Evolutionary conservation across 1,140 invertebrate genomes (phyloP).

Genomic region (Scaptomyza montana): DNA sequence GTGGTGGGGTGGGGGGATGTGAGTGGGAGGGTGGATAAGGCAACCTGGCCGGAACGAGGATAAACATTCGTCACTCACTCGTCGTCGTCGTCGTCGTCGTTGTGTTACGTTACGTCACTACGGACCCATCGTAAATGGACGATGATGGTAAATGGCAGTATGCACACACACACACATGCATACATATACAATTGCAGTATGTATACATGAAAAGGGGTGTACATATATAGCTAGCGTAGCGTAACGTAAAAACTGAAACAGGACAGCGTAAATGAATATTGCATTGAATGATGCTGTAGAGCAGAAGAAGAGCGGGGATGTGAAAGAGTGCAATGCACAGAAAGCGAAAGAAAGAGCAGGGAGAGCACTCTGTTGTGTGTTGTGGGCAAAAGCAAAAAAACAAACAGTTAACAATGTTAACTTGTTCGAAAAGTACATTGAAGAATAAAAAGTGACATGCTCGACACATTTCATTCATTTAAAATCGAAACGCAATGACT

Average conservation of each 20-base stretch:
- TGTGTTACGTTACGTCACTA: constrained; percentile 60
- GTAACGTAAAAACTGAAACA: constrained; percentile 76
- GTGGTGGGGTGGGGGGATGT: background rate
- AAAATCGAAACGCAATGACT: background rate
- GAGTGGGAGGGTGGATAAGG: background rate
- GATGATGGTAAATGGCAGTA: constrained; percentile 49
- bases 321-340: background rate
- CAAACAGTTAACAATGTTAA: constrained; percentile 19
- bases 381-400: too few species aligned
- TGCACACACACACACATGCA: constrained; percentile 11
- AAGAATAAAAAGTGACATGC: background rate
- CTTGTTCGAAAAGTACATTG: background rate
- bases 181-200: background rate
- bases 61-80: constrained; percentile 58
- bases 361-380: too few species aligned
- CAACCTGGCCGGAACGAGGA: constrained; percentile 36
- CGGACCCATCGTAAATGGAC: constrained; percentile 57
- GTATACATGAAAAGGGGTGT: background rate
- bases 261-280: constrained; percentile 81
- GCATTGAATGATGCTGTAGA: constrained; percentile 73
- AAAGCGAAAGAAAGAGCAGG: background rate
- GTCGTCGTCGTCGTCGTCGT: constrained; percentile 15
- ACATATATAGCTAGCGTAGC: constrained; percentile 65
- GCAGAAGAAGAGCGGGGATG: constrained; percentile 1
- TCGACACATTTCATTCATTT: constrained; percentile 1